These are phyloP conservation scores for Podarcis lilfordi DNA, from an alignment of 2,797 vertebrate species.

Conservation along the genomic window DNA sequence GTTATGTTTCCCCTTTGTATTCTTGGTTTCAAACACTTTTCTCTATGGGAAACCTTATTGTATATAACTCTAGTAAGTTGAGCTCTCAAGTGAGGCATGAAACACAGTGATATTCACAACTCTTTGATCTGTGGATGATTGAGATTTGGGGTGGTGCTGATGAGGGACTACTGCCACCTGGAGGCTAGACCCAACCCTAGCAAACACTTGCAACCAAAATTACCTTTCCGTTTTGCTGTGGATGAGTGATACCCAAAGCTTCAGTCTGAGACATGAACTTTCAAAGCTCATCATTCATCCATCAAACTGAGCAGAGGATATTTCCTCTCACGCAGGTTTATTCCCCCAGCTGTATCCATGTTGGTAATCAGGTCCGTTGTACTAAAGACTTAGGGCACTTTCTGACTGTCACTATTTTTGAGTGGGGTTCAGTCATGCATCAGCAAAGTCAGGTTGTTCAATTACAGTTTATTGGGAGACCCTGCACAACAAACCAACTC, in stretches of 20 bases:
- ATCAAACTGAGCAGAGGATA: too few relatives aligned
- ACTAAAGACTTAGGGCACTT: too few relatives aligned
- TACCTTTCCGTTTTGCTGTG: not conserved
- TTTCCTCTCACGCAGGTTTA: too few relatives aligned
- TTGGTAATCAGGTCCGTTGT: too few relatives aligned
- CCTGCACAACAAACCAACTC: too few relatives aligned
- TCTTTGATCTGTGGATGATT: not conserved
- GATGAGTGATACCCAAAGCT: not conserved
- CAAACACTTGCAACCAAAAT: not conserved
- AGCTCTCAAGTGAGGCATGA: not conserved
- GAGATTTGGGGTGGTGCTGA: not conserved
- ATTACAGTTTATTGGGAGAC: too few relatives aligned
- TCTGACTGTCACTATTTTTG: too few relatives aligned
- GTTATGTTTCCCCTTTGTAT: not conserved
- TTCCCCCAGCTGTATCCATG: too few relatives aligned
- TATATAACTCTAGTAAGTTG: not conserved
- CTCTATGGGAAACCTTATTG: not conserved
- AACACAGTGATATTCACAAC: not conserved
- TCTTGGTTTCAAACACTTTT: not conserved
- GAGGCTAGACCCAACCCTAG: not conserved
- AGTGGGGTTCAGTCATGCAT: too few relatives aligned
- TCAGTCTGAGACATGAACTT: not conserved
- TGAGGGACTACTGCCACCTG: slow-evolving; percentile 6
- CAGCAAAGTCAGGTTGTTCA: too few relatives aligned
- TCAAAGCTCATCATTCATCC: not conserved